Base-by-base conservation (phyloP, 1,140 invertebrate species). In the Ladona fulva region DNA sequence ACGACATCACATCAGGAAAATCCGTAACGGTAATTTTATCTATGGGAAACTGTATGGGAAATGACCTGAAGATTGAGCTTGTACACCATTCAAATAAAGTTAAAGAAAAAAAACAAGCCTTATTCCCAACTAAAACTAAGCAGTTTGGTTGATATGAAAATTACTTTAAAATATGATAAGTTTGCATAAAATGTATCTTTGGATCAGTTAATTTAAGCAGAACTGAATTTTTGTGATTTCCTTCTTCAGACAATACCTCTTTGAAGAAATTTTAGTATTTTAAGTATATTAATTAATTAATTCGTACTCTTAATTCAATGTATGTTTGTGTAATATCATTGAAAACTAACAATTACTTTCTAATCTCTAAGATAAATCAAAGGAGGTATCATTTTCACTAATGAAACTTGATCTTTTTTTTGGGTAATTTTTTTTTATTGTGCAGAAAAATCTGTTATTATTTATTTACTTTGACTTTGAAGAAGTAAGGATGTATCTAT, bases 1-100 rank as follows among this genome's bases (percentile, higher is more conserved):
- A 91, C 76, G 80, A 87, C 0, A 79, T 93, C 0, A 85, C 86
- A 42, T 85, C 89, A 0, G 90, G 89, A 0, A 85, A 90, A 74
- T 88, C 89, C 14, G 85, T 88, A 12, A 85, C 86, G 6, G 82
- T 93, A 42, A 79, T 76, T 77, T 59, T 77, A 5, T 16, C 10
- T 0, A 12, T 59, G 12, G 44, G 29, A 14, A 42, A 0, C 44
- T 24, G 25, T 12, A 29, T 10, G n/a, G 42, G 0, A 0, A 52
- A 1, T 66, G 10, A 44, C 52, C n/a, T 0, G 1, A 3, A 44
- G 19, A n/a, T 10, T 12, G 24, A 12, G 10, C 29, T 19, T 42
- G 6, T 75, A 14, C 14, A 19, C 8, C 11, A 74, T 75, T 24
- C 19, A 16, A 42, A 12, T 75, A 42, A n/a, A 22, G 14, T 11